Base-by-base conservation (phyloP, 2,797 vertebrate species). In the Coranthus polyacanthus region DNA sequence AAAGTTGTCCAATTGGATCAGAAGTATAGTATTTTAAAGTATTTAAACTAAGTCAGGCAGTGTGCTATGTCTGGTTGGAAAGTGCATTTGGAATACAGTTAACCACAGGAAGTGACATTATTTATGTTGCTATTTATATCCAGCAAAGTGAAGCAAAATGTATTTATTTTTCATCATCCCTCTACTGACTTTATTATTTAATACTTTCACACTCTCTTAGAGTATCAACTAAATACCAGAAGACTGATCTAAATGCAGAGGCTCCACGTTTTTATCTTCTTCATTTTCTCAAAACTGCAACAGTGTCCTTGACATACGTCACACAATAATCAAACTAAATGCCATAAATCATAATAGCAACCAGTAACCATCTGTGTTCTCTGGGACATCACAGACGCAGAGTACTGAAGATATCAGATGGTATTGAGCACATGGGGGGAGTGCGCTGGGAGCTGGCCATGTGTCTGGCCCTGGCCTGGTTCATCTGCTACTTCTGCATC, bases 401-500 rank as follows among this genome's bases (percentile, higher is more conserved):
- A 79, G 98, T 99, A 15, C 91, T 99, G 76, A 94, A 94, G 42
- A 99, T 99, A 89, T 99, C 98, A 0, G 95, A 94, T 43, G 98
- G 98, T 45, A 99, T 99, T 3, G 98, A 99, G 59, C 94, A 99
- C 77, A 95, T 99, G 3, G 98, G 98, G 18, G 92, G 94, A 13
- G 88, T 99, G 42, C 97, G 98, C 51, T 98, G 98, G 97, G 98
- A 99, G 79, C 93, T 99, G 54, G 97, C 96, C 20, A 91, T 98
- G 65, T 99, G 97, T 92, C 95, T 99, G 58, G 93, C 97, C 29
- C 92, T 96, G 38, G 98, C 97, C 59, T 99, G 98, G 98, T 96
- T 98, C 87, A 97, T 99, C 88, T 99, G 98, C 83, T 99, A 99
- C 85, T 99, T 99, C 88, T 99, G 98, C 88, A 99, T 99, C 90